Evolutionary conservation across 2,113 vertebrate genomes (phyloP), one percentile per base, ranked within the genome.

Genomic region (Pionites leucogaster): DNA sequence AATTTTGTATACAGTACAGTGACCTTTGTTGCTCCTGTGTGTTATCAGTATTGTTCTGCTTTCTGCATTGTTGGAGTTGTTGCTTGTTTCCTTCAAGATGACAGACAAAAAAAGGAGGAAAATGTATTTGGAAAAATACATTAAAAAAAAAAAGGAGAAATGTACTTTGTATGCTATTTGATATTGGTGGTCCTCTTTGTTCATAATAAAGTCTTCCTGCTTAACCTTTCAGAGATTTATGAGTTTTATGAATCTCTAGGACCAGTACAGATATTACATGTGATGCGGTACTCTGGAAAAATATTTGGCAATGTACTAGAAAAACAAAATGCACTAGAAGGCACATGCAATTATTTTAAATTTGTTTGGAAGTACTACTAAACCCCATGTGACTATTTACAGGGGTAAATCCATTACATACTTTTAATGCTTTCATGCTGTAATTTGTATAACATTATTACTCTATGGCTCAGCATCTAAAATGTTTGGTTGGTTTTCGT

Each of bases 401-500:
- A 0, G 83, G 22, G 14, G 5, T 17, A 49, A 62, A 77, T 68
- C 37, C 5, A n/a, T 24, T 27, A 9, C 9, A 22, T 39, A 33
- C 12, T 68, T 2, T 27, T 27, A 65, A 2, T 6, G 31, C 60
- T 84, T 95, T 65, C 6, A 49, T 49, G 50, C 24, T 76, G 13
- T 10, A 16, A n/a, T 49, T 87, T 59, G 11, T 64, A 3, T 17
- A 35, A 57, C 19, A 55, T 6, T 47, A 24, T 50, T 89, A 52
- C 50, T 64, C 19, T 29, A 14, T 44, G 39, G 37, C 27, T 86
- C 12, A 63, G 31, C 22, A 44, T 24, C 6, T 52, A 49, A 64
- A 84, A 70, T 42, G 1, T 37, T 72, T 47, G 1, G 1, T 31
- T 70, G 4, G 6, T 7, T 31, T 19, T 4, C 6, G 5, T 65